These are phyloP conservation scores for Periophthalmus modestus DNA, from an alignment of 2,113 vertebrate species.

Conservation along the genomic window DNA sequence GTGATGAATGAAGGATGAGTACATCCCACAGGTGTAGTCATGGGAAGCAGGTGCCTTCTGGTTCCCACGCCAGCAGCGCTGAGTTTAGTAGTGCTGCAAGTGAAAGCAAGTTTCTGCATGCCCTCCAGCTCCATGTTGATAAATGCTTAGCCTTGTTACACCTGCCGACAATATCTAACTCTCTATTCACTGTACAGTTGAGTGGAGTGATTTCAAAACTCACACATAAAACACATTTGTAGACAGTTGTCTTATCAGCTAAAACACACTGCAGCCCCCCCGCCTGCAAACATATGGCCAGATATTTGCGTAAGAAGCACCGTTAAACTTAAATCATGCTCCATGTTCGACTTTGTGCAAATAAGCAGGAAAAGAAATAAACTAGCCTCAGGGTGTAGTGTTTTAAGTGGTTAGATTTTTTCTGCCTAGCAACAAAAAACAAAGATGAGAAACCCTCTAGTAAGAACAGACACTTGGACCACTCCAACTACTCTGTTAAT, in stretches of 20 bases:
- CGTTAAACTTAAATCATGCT: conserved; percentile 36
- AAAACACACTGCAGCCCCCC: conserved; percentile 13
- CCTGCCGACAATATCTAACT: conserved; percentile 22
- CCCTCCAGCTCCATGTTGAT: conserved; percentile 65
- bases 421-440: conserved; percentile 32
- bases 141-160: conserved; percentile 35
- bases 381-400: conserved; percentile 64
- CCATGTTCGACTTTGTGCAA: conserved; percentile 8
- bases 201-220: conserved; percentile 37
- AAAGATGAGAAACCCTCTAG: conserved; percentile 10
- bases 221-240: conserved; percentile 6
- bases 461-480: conserved; percentile 35
- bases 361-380: conserved; percentile 56
- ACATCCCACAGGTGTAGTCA: conserved; percentile 81
- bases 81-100: conserved; percentile 68
- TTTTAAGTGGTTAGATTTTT: conserved; percentile 59
- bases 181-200: conserved; percentile 31
- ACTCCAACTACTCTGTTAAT: conserved; percentile 44
- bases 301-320: conserved; percentile 46
- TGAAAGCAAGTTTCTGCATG: conserved; percentile 84
- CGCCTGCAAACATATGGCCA: conserved; percentile 39
- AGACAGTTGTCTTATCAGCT: conserved; percentile 20
- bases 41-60: conserved; percentile 89
- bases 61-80: conserved; percentile 92
- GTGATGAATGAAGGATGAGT: conserved; percentile 34